Base-by-base conservation (phyloP, 2,113 vertebrate genomes). In the Apteryx owenii region DNA sequence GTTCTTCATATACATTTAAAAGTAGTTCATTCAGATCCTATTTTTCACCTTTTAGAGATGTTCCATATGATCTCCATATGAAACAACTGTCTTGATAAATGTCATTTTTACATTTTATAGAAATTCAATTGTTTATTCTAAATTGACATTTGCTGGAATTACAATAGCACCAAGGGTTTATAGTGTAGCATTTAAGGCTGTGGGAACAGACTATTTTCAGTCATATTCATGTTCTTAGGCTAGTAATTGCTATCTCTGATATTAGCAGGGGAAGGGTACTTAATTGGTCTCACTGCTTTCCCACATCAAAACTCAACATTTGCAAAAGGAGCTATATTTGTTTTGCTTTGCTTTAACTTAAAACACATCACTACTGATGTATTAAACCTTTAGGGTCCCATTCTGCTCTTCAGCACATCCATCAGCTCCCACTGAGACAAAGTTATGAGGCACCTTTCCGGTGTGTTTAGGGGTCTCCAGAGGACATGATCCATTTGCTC, bases 261-360 rank as follows among this genome's bases (percentile, higher is more conserved):
- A 95, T 66, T 85, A 96, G 60, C 93, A 95, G 48, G 86, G 93
- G 89, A 97, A 89, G 1, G 2, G 70, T 79, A 88, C 75, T 92
- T 97, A 97, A 97, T 97, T 97, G 89, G 84, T 95, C 88, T 97
- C 95, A 58, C 78, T 94, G 91, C 89, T 95, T 95, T 91, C 66
- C 44, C 66, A 88, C 91, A 95, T 95, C 94, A 97, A 95, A 95
- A 26, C 5, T 11, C 31, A 93, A 80, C 10, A 94, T 80, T 93
- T 90, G 53, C 66, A 89, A 54, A 92, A 77, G 53, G 9, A 93
- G 10, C 8, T 40, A 7, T 62, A 70, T 92, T 93, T 94, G 62
- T 72, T 97, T 81, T 87, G 51, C 12, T 90, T 81, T 90, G 65
- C 38, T 85, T 91, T 87, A 77, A 85, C 48, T 82, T 84, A 73